Percentiles rank a stretch among this genome's conserved stretches.
Evolutionary conservation across 30 jellyfish, hydroid and myxozoan genomes (phyloP).

Genomic region (Hydractinia symbiolongicarpus): DNA sequence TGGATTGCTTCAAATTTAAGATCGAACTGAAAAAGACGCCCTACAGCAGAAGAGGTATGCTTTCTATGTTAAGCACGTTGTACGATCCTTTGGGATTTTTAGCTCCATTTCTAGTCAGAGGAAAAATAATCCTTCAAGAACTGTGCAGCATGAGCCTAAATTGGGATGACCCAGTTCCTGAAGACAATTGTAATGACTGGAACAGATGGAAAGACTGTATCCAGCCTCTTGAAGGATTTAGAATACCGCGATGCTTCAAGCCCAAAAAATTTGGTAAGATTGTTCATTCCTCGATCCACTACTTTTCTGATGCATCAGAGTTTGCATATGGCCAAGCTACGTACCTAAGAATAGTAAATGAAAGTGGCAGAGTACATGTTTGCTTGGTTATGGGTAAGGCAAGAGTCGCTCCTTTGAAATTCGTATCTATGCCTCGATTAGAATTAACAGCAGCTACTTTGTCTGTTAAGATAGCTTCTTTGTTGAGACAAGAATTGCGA

Average conservation of each 20-base stretch:
- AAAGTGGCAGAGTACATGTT: not conserved
- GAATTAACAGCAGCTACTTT: conserved; percentile 30
- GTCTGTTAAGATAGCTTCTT: conserved; percentile 7
- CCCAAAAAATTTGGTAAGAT: conserved; percentile 30
- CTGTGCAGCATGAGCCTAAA: not conserved
- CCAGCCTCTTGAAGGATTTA: conserved; percentile 23
- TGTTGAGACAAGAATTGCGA: conserved; percentile 2
- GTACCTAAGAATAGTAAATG: conserved; percentile 1
- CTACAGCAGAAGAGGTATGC: conserved; percentile 33
- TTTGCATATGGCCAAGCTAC: conserved; percentile 26
- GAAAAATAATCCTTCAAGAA: conserved; percentile 15
- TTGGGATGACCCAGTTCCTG: conserved; percentile 29
- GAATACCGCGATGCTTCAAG: conserved; percentile 33
- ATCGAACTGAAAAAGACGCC: conserved; percentile 7
- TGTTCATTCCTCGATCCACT: conserved; percentile 13
- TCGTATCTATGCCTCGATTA: conserved; percentile 23
- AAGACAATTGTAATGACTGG: conserved; percentile 20
- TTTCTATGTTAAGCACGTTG: conserved; percentile 8
- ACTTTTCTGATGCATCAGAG: conserved; percentile 40
- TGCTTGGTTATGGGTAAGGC: conserved; percentile 29
- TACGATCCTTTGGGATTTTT: conserved; percentile 31
- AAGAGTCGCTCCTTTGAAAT: conserved; percentile 32
- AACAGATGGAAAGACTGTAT: conserved; percentile 31
- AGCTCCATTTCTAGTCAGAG: conserved; percentile 15
- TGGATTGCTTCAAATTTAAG: not conserved